Evolutionary conservation across 2,113 vertebrate genomes (phyloP), one percentile per base, ranked within the genome.

Genomic region (Lonchura striata): DNA sequence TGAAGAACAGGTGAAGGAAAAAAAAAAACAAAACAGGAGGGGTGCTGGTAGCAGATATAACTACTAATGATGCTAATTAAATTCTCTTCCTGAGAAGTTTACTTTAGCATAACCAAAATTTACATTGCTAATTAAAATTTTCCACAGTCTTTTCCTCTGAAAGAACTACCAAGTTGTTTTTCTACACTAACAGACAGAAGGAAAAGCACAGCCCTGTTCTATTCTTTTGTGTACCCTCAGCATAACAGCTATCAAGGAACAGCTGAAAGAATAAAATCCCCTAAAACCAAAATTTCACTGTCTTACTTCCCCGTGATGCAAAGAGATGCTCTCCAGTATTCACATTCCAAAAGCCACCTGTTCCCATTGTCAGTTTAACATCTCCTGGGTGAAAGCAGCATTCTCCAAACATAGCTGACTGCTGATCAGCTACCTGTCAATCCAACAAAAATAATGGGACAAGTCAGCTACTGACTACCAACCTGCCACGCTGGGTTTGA

Each of bases 361-460:
- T 99, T 93, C 99, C 99, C 99, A 99, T 99, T 8, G 99, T 99
- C 92, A 99, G 94, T 91, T 99, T 99, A 79, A 99, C 98, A 49
- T 99, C 99, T 60, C 99, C 99, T 2, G 92, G 91, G 20, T 98
- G 97, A 96, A 99, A 99, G 96, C 99, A 99, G 97, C 99, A 99
- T 80, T 99, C 98, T 69, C 99, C 99, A 96, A 99, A 99, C 99
- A 99, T 99, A 60, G 99, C 99, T 20, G 99, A 98, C 96, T 99
- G 99, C 95, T 99, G 99, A 96, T 99, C 99, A 5, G 99, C 99
- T 28, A 99, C 98, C 99, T 99, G 93, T 15, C 39, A 4, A 18
- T 54, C 24, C 76, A 92, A 84, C 69, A 75, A 21, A 42, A 64
- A 9, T 41, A 89, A 31, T 0, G 8, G 19, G 17, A 83, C 0